These are phyloP conservation scores for Drosophila pectinifera DNA, from an alignment of 1,140 invertebrate genomes.

Conservation along the genomic window DNA sequence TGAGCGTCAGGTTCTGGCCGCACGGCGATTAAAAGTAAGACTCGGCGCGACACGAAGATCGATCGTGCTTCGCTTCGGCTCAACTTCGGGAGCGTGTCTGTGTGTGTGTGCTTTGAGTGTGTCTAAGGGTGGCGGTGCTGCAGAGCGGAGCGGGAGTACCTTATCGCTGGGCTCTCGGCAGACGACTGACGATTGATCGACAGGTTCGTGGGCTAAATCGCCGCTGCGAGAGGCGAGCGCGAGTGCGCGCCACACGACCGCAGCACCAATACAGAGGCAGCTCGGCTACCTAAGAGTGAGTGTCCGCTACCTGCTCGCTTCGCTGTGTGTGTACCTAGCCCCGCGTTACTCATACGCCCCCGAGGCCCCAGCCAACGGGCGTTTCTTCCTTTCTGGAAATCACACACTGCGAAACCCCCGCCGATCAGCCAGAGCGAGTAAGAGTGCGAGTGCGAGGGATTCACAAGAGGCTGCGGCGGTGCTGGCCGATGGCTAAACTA, in stretches of 20 bases:
- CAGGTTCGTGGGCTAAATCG: conserved; percentile 84
- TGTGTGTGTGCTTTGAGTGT: not conserved
- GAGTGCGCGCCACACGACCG: conserved; percentile 81
- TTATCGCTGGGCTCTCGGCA: conserved; percentile 80
- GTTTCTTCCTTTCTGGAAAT: conserved; percentile 78
- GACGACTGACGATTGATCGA: conserved; percentile 84
- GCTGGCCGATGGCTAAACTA: conserved; percentile 15
- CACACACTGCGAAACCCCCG: conserved; percentile 65
- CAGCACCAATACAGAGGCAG: conserved; percentile 10
- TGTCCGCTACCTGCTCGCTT: conserved; percentile 17
- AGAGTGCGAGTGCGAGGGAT: conserved; percentile 49
- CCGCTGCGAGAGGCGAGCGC: conserved; percentile 69
- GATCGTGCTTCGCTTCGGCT: conserved; percentile 32
- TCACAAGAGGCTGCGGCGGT: conserved; percentile 55
- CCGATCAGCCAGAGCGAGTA: conserved; percentile 23
- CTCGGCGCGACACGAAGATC: conserved; percentile 49
- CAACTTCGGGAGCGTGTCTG: conserved; percentile 13
- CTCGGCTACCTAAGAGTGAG: conserved; percentile 16
- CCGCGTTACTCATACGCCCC: conserved; percentile 74
- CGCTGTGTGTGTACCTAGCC: conserved; percentile 16
- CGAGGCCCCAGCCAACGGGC: conserved; percentile 29
- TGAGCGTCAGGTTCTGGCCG: conserved; percentile 72
- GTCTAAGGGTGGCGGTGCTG: conserved; percentile 19
- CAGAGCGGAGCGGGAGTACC: conserved; percentile 56
- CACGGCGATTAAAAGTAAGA: conserved; percentile 75